Percentiles rank a stretch among this genome's conserved stretches.
phyloP scores from a whole-genome alignment of 30 jellyfish, hydroid and myxozoan species.

The Nemopilema nomurai region DNA sequence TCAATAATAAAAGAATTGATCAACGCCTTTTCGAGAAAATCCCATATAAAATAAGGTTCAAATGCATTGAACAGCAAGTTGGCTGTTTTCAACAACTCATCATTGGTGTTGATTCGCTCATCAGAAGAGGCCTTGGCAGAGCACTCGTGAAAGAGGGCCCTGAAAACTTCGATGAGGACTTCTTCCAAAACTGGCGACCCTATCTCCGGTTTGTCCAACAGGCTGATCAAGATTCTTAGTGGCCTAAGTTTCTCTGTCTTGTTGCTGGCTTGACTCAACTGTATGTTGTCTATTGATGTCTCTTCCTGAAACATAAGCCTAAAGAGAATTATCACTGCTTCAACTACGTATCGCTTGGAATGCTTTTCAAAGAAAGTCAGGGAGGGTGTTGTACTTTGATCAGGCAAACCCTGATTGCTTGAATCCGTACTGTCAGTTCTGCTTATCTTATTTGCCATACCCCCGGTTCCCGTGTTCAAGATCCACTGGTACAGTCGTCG shows the following conservation, averaged over 20 bases:
- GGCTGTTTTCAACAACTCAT: conserved; percentile 84
- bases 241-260: conserved; percentile 72
- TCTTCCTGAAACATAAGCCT: not conserved
- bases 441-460: conserved; percentile 33
- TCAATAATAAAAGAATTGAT: conserved; percentile 7
- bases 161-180: conserved; percentile 80
- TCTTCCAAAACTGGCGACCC: conserved; percentile 88
- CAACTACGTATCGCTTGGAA: conserved; percentile 72
- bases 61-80: conserved; percentile 83
- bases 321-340: conserved; percentile 72
- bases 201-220: conserved; percentile 93
- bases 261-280: not conserved
- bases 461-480: conserved; percentile 54
- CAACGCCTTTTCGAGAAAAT: conserved; percentile 71
- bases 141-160: conserved; percentile 72
- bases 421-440: conserved; percentile 34
- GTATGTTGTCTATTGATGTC: not conserved
- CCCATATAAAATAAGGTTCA: conserved; percentile 93
- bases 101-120: conserved; percentile 35
- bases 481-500: conserved; percentile 93
- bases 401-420: conserved; percentile 31
- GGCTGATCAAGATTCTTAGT: conserved; percentile 82
- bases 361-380: conserved; percentile 61
- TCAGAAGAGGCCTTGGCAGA: conserved; percentile 24
- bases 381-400: conserved; percentile 39